phyloP scores from a whole-genome alignment of 2,888 invertebrate species.

The Andrena haemorrhoa region DNA sequence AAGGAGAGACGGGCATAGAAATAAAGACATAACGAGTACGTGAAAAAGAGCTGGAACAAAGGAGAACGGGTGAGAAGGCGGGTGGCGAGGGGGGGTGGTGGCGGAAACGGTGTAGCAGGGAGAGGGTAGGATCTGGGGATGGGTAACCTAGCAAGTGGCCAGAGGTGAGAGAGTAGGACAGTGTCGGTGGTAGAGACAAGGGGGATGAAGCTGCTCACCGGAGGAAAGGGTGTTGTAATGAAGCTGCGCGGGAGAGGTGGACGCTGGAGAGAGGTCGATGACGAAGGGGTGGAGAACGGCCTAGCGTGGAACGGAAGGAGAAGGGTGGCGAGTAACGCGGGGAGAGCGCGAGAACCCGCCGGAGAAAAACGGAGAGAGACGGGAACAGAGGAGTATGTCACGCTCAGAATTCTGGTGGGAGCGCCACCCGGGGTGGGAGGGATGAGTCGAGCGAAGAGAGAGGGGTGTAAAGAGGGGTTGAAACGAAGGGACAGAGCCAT shows the following conservation, averaged over 20 bases:
- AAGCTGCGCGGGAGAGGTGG: constrained; percentile 67
- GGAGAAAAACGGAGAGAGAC: constrained; percentile 39
- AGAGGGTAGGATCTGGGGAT: neutral
- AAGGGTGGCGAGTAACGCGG: constrained; percentile 22
- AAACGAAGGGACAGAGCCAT: constrained; percentile 80
- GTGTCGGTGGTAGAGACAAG: constrained; percentile 57
- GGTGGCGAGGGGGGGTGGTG: constrained; percentile 24
- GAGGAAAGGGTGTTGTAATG: constrained; percentile 78
- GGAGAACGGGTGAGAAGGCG: constrained; percentile 29
- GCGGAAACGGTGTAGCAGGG: constrained; percentile 19
- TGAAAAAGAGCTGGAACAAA: constrained; percentile 54
- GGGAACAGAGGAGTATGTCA: constrained; percentile 58
- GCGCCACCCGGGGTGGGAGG: constrained; percentile 42
- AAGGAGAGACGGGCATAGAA: constrained; percentile 36
- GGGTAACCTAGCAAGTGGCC: constrained; percentile 70
- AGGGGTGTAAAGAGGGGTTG: constrained; percentile 66
- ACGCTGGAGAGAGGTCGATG: constrained; percentile 56
- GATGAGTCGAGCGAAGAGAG: constrained; percentile 54
- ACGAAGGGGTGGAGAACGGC: constrained; percentile 59
- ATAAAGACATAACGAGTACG: constrained; percentile 50
- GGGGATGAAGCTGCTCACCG: constrained; percentile 67
- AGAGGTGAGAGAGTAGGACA: constrained; percentile 67
- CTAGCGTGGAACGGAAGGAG: constrained; percentile 49
- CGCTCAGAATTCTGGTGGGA: constrained; percentile 66
- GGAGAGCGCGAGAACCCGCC: constrained; percentile 21